Evolutionary conservation across 1,140 invertebrate genomes (phyloP), one percentile per base, ranked within the genome.

Genomic region (Ooceraea biroi): DNA sequence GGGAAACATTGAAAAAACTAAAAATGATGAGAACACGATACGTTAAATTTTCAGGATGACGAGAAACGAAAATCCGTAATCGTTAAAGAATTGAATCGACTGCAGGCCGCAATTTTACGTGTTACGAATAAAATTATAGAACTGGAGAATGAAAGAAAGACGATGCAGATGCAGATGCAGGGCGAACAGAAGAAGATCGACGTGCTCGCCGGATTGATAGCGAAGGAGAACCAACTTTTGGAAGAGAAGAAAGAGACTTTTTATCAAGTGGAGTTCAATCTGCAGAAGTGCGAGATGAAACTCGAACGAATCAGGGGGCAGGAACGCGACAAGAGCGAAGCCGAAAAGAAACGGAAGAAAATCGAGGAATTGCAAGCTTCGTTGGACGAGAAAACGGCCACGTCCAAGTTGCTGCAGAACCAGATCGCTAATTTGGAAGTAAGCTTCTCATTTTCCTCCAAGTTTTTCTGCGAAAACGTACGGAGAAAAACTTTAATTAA

Each of bases 381-480:
- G 11, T 86, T 93, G 0, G 89, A 91, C 8, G 92, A 95, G 8
- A 94, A 94, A 83, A 89, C 84, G 0, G 91, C 92, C 46, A 89
- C 93, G 3, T 88, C 90, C 1, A 95, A 95, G 80, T 73, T 94
- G 3, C 89, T 96, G 0, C 94, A 96, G 82, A 88, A 78, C 1
- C 95, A 96, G 87, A 93, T 95, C 30, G 89, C 92, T 19, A 93
- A 92, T 84, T 91, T 96, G 8, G 95, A 96, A 84, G 95, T 96
- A 88, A 83, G 68, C 14, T 41, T 78, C 14, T 8, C 11, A 44
- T 41, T 36, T 48, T 27, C 63, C 52, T 50, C 14, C 0, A 10
- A 52, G 55, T 88, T 89, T 14, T 57, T 92, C 55, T 86, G 91
- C 22, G 12, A 58, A 25, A 58, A 12, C 19, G 7, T 11, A 57